Evolutionary conservation across 2,797 vertebrate genomes (phyloP).

Genomic region (Lacerta bilineata): DNA sequence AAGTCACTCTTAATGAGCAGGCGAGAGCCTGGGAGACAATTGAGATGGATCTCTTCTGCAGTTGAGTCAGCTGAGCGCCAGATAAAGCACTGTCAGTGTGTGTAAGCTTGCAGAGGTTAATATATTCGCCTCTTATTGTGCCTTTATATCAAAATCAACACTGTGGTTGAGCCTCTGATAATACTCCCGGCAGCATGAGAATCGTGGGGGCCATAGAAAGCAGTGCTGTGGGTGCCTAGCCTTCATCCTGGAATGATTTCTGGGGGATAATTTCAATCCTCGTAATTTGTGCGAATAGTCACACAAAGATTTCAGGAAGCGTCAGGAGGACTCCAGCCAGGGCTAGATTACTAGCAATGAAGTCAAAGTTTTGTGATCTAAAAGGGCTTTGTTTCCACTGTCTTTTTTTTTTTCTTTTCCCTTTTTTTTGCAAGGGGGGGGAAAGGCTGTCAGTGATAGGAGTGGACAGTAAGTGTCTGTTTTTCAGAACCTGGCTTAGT

Average conservation of each 20-base stretch:
- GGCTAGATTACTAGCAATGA: neutral
- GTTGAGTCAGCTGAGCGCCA: conserved; percentile 68
- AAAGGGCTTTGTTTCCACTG: neutral
- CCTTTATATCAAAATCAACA: conserved; percentile 66
- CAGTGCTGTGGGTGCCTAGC: conserved; percentile 37
- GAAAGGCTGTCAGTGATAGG: neutral
- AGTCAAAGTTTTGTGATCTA: neutral
- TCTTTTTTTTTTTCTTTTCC: neutral
- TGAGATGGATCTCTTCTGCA: conserved; percentile 35
- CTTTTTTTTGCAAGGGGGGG: neutral
- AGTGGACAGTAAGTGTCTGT: neutral
- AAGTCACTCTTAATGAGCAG: conserved; percentile 43
- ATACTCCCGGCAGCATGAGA: conserved; percentile 62
- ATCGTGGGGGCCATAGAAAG: conserved; percentile 55
- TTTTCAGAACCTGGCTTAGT: neutral
- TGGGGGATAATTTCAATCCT: conserved; percentile 37
- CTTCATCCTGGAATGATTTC: conserved; percentile 62
- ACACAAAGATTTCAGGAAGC: conserved; percentile 23
- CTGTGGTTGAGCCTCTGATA: conserved; percentile 66
- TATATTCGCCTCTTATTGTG: conserved; percentile 70
- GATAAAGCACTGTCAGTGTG: conserved; percentile 71
- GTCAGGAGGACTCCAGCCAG: conserved; percentile 39
- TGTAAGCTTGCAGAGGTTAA: conserved; percentile 74
- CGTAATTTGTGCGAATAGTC: conserved; percentile 58
- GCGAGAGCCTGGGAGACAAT: conserved; percentile 31